phyloP scores from a whole-genome alignment of 2,797 vertebrate species.

The Psittacula derbiana region DNA sequence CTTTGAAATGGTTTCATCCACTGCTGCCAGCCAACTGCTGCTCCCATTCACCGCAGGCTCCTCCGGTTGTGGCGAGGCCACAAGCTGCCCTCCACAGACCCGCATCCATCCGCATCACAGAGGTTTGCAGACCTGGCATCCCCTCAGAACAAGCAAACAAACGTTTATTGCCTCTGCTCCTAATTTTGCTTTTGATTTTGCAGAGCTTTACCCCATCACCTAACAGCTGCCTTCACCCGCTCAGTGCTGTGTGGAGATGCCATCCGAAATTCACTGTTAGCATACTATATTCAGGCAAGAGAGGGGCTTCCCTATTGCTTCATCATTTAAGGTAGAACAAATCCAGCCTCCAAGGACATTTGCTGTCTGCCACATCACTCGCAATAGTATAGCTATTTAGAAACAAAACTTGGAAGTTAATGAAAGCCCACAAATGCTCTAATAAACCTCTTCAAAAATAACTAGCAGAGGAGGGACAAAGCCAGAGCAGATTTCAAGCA shows the following conservation, averaged over 20 bases:
- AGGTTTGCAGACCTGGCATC: neutral
- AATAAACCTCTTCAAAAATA: neutral
- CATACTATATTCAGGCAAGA: rapidly evolving
- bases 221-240: neutral
- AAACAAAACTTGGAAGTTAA: neutral
- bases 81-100: neutral
- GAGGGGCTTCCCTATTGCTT: neutral
- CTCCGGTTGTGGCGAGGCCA: neutral
- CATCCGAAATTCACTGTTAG: neutral
- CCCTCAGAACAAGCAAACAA: neutral
- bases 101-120: neutral
- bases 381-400: rapidly evolving
- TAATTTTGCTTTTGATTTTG: neutral
- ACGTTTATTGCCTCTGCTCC: neutral
- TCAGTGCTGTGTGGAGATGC: neutral
- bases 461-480: neutral
- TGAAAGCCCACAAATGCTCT: neutral
- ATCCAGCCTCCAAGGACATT: neutral
- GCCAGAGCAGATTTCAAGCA: neutral
- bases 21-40: neutral
- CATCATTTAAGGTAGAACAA: neutral
- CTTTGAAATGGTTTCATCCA: neutral
- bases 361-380: neutral
- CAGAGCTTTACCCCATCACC: neutral
- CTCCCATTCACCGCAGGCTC: neutral